Evolutionary conservation across 2,113 vertebrate species (phyloP).

Genomic region (Melanocharis versteri): DNA sequence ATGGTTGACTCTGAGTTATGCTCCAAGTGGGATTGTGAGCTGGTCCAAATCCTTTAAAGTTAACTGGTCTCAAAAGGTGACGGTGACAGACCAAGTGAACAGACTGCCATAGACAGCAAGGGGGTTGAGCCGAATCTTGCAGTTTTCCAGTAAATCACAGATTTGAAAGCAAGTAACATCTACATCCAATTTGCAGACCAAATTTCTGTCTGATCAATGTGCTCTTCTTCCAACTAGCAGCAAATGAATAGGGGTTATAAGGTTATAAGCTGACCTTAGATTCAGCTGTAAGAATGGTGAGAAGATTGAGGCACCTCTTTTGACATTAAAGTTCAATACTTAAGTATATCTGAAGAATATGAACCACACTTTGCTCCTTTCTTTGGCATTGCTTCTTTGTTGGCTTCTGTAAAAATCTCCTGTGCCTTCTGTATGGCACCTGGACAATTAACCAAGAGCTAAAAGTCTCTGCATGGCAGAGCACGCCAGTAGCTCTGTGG

Average conservation of each 20-base stretch:
- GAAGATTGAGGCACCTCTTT: background rate
- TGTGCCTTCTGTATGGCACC: background rate
- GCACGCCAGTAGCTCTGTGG: background rate
- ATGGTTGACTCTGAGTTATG: background rate
- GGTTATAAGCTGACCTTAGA: background rate
- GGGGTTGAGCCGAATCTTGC: accelerated
- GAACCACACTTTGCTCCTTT: background rate
- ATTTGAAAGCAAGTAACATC: background rate
- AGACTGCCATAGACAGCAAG: background rate
- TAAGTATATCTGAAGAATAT: background rate
- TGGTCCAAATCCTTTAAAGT: background rate
- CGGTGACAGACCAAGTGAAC: background rate
- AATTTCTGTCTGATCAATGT: background rate
- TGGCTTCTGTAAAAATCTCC: background rate
- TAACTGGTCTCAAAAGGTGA: background rate
- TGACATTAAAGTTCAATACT: background rate
- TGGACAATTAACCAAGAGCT: background rate
- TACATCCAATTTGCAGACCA: background rate
- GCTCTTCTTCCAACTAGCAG: background rate
- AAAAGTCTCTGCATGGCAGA: background rate
- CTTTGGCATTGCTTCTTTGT: background rate
- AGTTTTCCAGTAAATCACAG: background rate
- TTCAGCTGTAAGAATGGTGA: background rate
- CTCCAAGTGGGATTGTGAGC: background rate
- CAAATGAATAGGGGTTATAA: background rate